Conservation (phyloP, 2,797 vertebrate species). For the Cyprinella venusta region DNA sequence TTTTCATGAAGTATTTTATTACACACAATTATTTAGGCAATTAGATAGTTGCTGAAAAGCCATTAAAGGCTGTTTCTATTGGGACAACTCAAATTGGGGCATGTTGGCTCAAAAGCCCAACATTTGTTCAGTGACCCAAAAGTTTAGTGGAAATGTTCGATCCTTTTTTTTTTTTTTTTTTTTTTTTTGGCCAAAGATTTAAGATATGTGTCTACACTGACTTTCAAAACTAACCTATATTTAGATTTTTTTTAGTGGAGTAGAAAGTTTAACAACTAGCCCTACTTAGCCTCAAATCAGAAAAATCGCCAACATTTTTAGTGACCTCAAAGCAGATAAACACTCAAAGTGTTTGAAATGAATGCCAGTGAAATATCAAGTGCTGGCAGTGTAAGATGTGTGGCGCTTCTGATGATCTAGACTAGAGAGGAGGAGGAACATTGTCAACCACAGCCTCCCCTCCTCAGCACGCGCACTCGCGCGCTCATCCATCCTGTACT, state of each 20-base stretch:
- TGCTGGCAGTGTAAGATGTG: neutral
- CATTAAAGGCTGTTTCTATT: neutral
- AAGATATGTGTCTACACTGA: neutral
- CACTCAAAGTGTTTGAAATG: slow-evolving; percentile 11
- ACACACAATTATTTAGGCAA: neutral
- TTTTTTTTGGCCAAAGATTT: neutral
- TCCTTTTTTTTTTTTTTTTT: neutral
- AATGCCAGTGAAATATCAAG: slow-evolving; percentile 9
- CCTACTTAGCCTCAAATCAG: neutral
- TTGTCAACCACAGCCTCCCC: slow-evolving; percentile 26
- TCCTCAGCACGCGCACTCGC: neutral
- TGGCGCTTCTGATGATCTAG: slow-evolving; percentile 12
- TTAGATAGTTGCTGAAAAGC: neutral
- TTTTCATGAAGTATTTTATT: neutral
- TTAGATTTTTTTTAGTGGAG: neutral
- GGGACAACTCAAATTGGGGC: neutral
- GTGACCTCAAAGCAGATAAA: slow-evolving; percentile 32
- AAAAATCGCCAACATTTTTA: neutral
- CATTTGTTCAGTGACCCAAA: slow-evolving; percentile 13
- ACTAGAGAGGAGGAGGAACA: slow-evolving; percentile 29
- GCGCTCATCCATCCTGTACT: neutral
- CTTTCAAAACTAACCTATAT: neutral
- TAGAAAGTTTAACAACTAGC: neutral
- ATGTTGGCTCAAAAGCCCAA: slow-evolving; percentile 1
- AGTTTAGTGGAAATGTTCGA: neutral